Conservation (phyloP, 2,797 vertebrate genomes). For the Manis javanica region DNA sequence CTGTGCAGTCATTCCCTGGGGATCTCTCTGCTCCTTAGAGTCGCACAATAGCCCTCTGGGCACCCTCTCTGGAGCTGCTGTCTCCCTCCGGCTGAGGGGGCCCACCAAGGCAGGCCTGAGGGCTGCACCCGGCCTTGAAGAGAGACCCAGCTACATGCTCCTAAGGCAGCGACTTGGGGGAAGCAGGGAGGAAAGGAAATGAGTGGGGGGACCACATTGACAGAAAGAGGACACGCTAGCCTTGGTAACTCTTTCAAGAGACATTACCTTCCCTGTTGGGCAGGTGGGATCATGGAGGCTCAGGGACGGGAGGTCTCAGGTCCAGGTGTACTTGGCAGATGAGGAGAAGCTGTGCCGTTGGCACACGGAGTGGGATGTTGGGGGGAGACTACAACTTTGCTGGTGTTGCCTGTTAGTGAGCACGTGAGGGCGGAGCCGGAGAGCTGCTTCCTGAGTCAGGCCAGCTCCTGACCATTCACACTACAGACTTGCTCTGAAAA, state of each 20-base stretch:
- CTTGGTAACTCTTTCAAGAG: background rate
- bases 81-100: background rate
- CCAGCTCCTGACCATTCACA: no score
- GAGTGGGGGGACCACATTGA: rapidly evolving
- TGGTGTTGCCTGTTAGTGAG: background rate
- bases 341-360: background rate
- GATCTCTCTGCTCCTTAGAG: background rate
- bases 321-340: background rate
- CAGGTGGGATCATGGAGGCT: background rate
- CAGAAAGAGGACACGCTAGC: background rate
- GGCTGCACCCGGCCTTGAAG: background rate
- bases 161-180: background rate
- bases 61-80: background rate
- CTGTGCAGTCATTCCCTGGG: background rate
- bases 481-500: background rate
- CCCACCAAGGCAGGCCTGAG: background rate
- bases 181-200: background rate
- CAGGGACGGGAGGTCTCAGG: background rate
- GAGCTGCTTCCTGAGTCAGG: background rate
- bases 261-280: no score
- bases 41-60: background rate
- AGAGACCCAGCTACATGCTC: background rate
- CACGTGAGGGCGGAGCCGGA: background rate
- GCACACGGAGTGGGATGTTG: rapidly evolving
- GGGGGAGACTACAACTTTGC: background rate